These are phyloP conservation scores for Aspidiotus rigidus DNA, from an alignment of 2,888 invertebrate genomes.

Conservation along the genomic window DNA sequence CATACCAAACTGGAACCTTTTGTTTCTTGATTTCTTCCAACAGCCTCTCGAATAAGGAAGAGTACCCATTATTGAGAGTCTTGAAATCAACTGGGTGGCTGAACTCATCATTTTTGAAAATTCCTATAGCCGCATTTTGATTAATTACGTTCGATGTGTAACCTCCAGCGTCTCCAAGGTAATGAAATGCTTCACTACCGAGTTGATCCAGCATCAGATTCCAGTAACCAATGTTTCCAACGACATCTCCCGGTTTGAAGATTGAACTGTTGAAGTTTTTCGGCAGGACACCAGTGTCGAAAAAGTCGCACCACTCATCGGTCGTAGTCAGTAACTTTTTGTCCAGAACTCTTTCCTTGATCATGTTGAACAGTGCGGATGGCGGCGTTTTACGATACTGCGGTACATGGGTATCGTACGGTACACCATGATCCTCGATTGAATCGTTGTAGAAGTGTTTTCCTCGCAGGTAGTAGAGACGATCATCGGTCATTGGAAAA, in stretches of 20 bases:
- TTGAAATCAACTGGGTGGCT: not conserved
- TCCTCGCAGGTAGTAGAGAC: not conserved
- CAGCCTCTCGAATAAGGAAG: not conserved
- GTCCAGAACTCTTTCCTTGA: not conserved
- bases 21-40: not conserved
- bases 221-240: not conserved
- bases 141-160: not conserved
- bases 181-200: not conserved
- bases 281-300: not conserved
- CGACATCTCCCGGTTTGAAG: not conserved
- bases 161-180: not conserved
- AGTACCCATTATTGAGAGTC: not conserved
- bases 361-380: not conserved
- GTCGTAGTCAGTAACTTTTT: not conserved
- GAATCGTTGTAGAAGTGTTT: not conserved
- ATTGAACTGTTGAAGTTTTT: not conserved
- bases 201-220: slow-evolving; percentile 2
- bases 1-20: not conserved
- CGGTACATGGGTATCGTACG: not conserved
- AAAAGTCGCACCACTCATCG: not conserved
- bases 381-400: not conserved
- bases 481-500: not conserved
- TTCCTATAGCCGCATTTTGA: not conserved
- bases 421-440: not conserved
- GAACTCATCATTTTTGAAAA: not conserved